phyloP scores from a whole-genome alignment of 2,113 vertebrate species.

The Corythaeola cristata region DNA sequence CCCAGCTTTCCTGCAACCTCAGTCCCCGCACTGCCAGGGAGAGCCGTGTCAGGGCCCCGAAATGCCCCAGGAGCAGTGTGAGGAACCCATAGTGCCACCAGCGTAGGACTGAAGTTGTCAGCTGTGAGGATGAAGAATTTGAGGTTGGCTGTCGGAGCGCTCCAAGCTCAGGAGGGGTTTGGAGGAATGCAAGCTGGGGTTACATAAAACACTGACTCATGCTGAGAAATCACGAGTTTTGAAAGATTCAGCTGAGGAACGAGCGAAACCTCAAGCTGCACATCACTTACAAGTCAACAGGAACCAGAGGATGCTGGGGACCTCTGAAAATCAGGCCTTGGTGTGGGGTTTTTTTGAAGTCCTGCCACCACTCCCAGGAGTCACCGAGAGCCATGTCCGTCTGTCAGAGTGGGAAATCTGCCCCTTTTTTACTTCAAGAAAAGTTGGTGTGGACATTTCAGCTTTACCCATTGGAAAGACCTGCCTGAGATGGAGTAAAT shows the following conservation, averaged over 20 bases:
- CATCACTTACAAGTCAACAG: background rate
- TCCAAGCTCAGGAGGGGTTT: background rate
- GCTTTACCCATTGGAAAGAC: background rate
- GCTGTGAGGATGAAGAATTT: background rate
- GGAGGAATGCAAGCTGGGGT: slow-evolving; percentile 28
- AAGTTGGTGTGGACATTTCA: background rate
- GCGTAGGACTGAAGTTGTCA: background rate
- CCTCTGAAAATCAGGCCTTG: background rate
- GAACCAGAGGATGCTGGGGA: background rate
- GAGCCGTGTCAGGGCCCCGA: fast-evolving
- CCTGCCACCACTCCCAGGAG: background rate
- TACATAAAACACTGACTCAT: slow-evolving; percentile 60
- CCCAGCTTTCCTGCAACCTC: background rate
- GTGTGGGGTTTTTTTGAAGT: background rate
- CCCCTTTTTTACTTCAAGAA: background rate
- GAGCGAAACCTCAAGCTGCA: slow-evolving; percentile 8
- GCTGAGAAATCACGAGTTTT: slow-evolving; percentile 37
- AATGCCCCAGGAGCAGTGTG: background rate
- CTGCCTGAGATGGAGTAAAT: background rate
- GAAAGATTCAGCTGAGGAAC: background rate
- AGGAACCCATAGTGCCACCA: background rate
- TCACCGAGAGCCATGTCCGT: fast-evolving
- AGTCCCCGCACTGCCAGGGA: background rate
- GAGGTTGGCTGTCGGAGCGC: background rate
- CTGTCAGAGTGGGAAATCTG: background rate